phyloP scores from a whole-genome alignment of 2,113 vertebrate genomes.

The Gobiocypris rarus region DNA sequence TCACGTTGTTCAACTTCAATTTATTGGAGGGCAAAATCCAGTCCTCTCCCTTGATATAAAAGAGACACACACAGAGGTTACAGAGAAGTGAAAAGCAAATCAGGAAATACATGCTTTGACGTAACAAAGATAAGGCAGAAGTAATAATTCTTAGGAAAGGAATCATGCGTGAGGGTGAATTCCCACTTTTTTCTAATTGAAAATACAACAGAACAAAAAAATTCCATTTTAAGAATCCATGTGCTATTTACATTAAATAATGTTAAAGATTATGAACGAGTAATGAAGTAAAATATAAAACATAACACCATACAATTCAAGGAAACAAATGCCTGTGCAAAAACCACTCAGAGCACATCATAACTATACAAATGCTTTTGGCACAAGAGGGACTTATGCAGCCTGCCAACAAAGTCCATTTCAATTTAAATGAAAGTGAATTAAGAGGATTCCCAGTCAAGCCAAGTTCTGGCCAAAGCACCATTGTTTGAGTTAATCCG shows the following conservation, averaged over 20 bases:
- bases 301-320: slow-evolving; percentile 32
- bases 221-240: neutral
- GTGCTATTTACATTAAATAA: neutral
- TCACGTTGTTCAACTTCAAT: slow-evolving; percentile 69
- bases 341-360: slow-evolving; percentile 52
- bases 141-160: neutral
- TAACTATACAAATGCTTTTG: slow-evolving; percentile 76
- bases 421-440: slow-evolving; percentile 78
- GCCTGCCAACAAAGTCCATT: slow-evolving; percentile 78
- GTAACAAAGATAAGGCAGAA: neutral
- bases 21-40: slow-evolving; percentile 70
- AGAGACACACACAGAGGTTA: slow-evolving; percentile 39
- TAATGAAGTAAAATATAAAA: slow-evolving; percentile 14
- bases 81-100: slow-evolving; percentile 4
- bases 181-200: neutral
- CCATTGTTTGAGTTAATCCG: slow-evolving; percentile 76
- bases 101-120: neutral
- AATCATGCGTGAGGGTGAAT: slow-evolving; percentile 3
- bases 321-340: slow-evolving; percentile 57
- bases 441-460: slow-evolving; percentile 79
- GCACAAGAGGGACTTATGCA: slow-evolving; percentile 55
- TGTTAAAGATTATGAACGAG: neutral
- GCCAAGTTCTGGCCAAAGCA: slow-evolving; percentile 71
- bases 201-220: neutral
- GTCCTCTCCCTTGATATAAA: slow-evolving; percentile 68